Base-by-base conservation (phyloP, 1,140 invertebrate genomes). In the Drosophila parvula region DNA sequence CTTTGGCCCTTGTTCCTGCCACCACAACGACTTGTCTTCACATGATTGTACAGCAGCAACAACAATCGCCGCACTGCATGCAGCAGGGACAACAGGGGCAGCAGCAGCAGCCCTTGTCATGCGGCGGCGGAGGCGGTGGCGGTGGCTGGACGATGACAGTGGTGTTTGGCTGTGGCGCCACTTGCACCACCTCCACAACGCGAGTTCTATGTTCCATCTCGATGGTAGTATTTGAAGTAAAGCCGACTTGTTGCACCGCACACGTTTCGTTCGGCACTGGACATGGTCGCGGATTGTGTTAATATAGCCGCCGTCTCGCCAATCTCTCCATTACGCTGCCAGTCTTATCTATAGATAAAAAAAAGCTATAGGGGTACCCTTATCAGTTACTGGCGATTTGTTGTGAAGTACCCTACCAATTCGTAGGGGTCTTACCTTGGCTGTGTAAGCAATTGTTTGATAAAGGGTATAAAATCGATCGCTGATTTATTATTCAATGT, bases 11-110 rank as follows among this genome's bases (percentile, higher is more conserved):
- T 85, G 77, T 64, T 75, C 43, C 10, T 11, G 16, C 16, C 8
- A 16, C 16, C n/a, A 8, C 3, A 34, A 12, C 16, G 18, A 27
- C 27, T n/a, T 51, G 41, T 14, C 48, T 40, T 74, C 57, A 88
- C 84, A 88, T 88, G 44, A 88, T 88, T 50, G 84, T 89, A 74
- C 84, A 88, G 53, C 84, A 88, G 62, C 80, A 88, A 60, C 84
- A 89, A 47, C 80, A 81, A 16, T 88, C 84, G 40, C 84, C 84
- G 8, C 84, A 88, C 8, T 67, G 44, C 18, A 62, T 89, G 71
- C 84, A 88, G 50, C 84, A 88, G 12, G 84, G 84, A 1, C 53
- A 78, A 28, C 84, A 88, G 38, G 84, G 84, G 3, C 69, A 75
- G n/a, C 65, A 88, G 45, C 84, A 88, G 14, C 84, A 88, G 53